Evolutionary conservation across 2,797 vertebrate species (phyloP).

Genomic region (Arnoldichthys spilopterus): DNA sequence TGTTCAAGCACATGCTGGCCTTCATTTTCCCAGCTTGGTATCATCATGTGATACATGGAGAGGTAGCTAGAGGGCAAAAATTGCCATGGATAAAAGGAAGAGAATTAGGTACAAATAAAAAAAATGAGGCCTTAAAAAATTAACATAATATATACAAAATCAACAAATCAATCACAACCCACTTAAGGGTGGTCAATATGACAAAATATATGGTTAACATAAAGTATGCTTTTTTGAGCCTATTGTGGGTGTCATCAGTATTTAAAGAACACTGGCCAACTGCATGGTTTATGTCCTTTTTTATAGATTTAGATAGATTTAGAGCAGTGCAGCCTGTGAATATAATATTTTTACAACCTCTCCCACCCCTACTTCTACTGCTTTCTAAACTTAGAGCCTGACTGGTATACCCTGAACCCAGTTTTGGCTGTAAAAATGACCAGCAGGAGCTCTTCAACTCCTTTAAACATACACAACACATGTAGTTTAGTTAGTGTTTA

Average conservation of each 20-base stretch:
- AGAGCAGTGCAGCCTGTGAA: background rate
- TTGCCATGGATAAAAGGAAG: too few relatives aligned
- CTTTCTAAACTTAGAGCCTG: background rate
- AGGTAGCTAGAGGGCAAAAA: too few relatives aligned
- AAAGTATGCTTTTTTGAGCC: background rate
- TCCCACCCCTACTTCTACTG: background rate
- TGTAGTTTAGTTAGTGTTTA: constrained; percentile 9
- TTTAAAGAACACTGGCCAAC: background rate
- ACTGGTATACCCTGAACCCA: background rate
- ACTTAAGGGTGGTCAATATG: background rate
- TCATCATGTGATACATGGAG: too few relatives aligned
- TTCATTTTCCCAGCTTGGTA: too few relatives aligned
- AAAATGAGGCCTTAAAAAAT: background rate
- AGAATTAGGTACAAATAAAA: too few relatives aligned
- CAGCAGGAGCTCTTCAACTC: background rate
- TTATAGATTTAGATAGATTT: too few relatives aligned
- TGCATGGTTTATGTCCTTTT: background rate
- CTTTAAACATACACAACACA: background rate
- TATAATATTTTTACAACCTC: too few relatives aligned
- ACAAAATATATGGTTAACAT: background rate
- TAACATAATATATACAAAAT: background rate
- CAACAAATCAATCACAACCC: too few relatives aligned
- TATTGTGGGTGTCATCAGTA: background rate
- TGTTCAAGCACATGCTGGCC: too few relatives aligned
- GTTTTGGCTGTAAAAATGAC: background rate